Percentiles rank a stretch among this genome's conserved stretches.
phyloP scores from a whole-genome alignment of 2,113 vertebrate genomes.

The Tapirus terrestris region DNA sequence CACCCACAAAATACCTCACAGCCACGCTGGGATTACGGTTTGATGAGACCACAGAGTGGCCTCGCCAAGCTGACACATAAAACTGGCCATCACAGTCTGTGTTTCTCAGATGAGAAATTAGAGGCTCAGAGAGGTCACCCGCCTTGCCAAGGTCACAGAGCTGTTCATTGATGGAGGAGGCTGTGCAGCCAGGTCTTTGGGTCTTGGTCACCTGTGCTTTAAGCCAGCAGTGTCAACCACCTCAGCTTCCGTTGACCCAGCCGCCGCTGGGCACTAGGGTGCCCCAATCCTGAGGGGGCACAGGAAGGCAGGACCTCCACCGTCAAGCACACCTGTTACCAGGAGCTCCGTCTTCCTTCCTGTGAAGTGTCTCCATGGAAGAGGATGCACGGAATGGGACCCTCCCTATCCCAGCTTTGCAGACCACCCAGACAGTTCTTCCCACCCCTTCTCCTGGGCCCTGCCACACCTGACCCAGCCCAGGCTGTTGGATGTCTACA shows the following conservation, averaged over 20 bases:
- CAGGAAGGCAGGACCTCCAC: background rate
- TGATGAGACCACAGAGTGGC: background rate
- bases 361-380: background rate
- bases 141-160: background rate
- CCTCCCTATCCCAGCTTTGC: no score
- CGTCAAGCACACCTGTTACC: fast-evolving
- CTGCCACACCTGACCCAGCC: background rate
- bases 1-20: background rate
- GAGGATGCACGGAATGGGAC: background rate
- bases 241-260: background rate
- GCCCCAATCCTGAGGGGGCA: background rate
- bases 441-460: background rate
- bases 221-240: background rate
- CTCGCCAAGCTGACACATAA: background rate
- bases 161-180: fast-evolving
- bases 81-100: background rate
- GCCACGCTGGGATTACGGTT: no score
- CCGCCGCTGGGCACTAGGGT: no score
- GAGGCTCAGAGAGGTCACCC: background rate
- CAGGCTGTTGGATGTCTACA: background rate
- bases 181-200: background rate
- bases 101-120: background rate
- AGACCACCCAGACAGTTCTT: background rate
- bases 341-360: background rate
- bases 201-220: background rate